Evolutionary conservation across 2,888 invertebrate genomes (phyloP), one percentile per base, ranked within the genome.

Genomic region (Dryobotodes eremita): DNA sequence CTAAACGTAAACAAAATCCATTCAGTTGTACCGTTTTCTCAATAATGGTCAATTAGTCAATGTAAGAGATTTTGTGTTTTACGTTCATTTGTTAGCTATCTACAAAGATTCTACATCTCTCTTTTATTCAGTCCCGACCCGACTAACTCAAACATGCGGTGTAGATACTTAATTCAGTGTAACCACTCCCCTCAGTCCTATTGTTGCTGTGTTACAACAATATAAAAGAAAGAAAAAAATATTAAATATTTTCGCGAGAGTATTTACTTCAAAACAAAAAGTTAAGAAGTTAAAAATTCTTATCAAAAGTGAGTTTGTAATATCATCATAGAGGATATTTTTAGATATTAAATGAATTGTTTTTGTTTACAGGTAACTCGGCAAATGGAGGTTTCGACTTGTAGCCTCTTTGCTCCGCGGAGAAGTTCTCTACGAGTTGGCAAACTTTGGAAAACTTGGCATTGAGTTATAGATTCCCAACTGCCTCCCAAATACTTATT

Each of bases 381-480:
- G 92, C 94, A 92, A 94, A 94, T 92, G 93, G 93, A 91, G 92
- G 93, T 92, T 93, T 92, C 92, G 90, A 90, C 93, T 93, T 92
- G 89, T 88, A 92, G 92, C 92, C 92, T 92, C 93, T 92, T 94
- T 92, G 93, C 93, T 93, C 90, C 87, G 93, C 93, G 90, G 93
- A 92, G 93, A 95, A 95, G 94, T 94, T 94, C 91, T 91, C 92
- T 91, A 92, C 93, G 92, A 96, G 94, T 96, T 95, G 86, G 88
- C 92, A 79, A 96, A 96, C 94, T 96, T 94, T 83, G 91, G 86
- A 86, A 93, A 96, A 96, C 95, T 96, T 95, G 94, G 94, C 96
- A 96, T 95, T 96, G 95, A 96, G 96, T 97, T 96, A 96, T 96
- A 95, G 96, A 96, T 96, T 96, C 94, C 95, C 93, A 93, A 95